phyloP scores from a whole-genome alignment of 1,140 invertebrate species.

The Aradophagus sp. region DNA sequence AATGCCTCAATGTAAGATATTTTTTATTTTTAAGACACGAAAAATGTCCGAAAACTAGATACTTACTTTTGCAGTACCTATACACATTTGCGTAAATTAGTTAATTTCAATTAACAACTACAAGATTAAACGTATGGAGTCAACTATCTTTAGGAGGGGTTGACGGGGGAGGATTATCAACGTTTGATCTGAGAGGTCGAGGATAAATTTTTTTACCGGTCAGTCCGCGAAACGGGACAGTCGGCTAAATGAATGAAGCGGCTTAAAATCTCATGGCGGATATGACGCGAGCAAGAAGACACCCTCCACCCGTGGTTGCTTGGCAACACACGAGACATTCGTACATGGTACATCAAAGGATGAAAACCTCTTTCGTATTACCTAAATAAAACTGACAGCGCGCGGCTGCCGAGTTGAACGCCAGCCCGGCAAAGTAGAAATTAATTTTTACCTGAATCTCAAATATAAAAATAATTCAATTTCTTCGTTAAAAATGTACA shows the following conservation, averaged over 20 bases:
- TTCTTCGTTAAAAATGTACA: constrained; percentile 31
- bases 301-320: constrained; percentile 69
- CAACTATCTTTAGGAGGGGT: no score
- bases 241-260: constrained; percentile 70
- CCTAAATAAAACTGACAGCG: constrained; percentile 60
- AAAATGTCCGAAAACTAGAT: no score
- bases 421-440: constrained; percentile 53
- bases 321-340: constrained; percentile 70
- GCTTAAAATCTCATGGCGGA: constrained; percentile 69
- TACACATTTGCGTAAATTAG: no score
- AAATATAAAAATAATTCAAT: constrained; percentile 55
- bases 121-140: no score
- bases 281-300: constrained; percentile 68
- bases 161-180: constrained; percentile 52
- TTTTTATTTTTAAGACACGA: no score
- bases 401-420: constrained; percentile 35
- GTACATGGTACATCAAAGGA: constrained; percentile 69
- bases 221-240: constrained; percentile 57
- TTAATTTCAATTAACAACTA: no score
- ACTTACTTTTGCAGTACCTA: no score
- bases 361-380: constrained; percentile 70
- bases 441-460: constrained; percentile 53
- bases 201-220: constrained; percentile 60
- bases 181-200: constrained; percentile 58
- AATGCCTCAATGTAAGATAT: no score